Base-by-base conservation (phyloP, 92 coral and sea anemone species). In the Palythoa caribaeorum region DNA sequence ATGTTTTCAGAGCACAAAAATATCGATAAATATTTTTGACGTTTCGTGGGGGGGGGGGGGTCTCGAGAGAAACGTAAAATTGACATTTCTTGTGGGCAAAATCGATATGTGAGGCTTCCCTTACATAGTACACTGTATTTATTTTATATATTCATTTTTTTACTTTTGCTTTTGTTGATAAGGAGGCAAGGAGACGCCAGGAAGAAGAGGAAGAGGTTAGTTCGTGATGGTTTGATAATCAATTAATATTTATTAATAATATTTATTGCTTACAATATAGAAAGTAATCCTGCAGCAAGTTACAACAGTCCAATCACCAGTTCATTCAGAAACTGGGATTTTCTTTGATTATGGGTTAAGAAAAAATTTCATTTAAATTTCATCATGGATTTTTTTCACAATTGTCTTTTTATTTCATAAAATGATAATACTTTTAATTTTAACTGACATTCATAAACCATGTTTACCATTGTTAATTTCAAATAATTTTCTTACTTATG, bases 131-230 rank as follows among this genome's bases (percentile, higher is more conserved):
- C n/a, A n/a, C n/a, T n/a, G n/a, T 66, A 59, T 57, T 78, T 35
- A 36, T 38, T 76, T 15, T 51, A 55, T 39, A 59, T 40, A 36
- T 7, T 70, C 38, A 5, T 37, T 54, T 15, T 55, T 63, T 28
- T 17, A 3, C 48, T 44, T 60, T 48, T 62, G 13, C 38, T 44
- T 16, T 65, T n/a, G n/a, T 19, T 66, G 40, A 81, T 14, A 39
- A 81, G 60, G 73, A 81, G 74, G 86, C 54, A 3, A 81, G 86
- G 9, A 47, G 86, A 11, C 86, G 63, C 15, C 86, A 47, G 63
- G 48, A 63, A 5, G 85, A 81, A 15, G 86, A 66, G 37, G 85
- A 80, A 35, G 86, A 81, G 86, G 86, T 81, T 44, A n/a, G 86
- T 81, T 57, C 65, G 1, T 14, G 65, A 11, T 59, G 17, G 19